These are phyloP conservation scores for Oryzias melastigma DNA, from an alignment of 2,113 vertebrate species.

Conservation along the genomic window DNA sequence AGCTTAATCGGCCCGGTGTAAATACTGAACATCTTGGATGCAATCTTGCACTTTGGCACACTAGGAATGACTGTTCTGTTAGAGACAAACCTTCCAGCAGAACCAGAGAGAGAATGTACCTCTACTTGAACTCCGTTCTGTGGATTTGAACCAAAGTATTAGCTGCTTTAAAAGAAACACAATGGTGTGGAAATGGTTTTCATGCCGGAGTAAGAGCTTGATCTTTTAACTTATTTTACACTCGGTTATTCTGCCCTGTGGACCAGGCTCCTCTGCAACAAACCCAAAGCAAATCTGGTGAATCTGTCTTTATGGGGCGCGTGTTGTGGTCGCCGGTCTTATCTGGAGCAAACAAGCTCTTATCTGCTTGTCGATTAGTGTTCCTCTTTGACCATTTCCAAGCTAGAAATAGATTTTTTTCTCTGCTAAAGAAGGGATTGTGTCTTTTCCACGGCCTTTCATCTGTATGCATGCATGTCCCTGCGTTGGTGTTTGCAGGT, in stretches of 20 bases:
- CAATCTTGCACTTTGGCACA: too few species aligned
- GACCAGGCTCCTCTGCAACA: constrained; percentile 12
- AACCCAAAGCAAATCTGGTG: constrained; percentile 49
- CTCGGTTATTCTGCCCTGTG: neutral
- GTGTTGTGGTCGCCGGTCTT: constrained; percentile 50
- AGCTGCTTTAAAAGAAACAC: too few species aligned
- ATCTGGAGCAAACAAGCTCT: constrained; percentile 61
- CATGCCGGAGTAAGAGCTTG: too few species aligned
- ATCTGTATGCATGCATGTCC: constrained; percentile 25
- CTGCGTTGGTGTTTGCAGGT: neutral
- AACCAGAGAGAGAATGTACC: too few species aligned
- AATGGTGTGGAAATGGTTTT: too few species aligned
- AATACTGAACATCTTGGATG: too few species aligned
- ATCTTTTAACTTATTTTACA: neutral
- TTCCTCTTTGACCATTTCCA: constrained; percentile 47
- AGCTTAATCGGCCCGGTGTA: too few species aligned
- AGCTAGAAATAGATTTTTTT: constrained; percentile 69
- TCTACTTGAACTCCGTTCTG: too few species aligned
- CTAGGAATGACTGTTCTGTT: too few species aligned
- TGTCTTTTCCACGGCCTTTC: constrained; percentile 27
- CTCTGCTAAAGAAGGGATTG: constrained; percentile 46
- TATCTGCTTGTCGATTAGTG: constrained; percentile 58
- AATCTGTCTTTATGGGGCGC: constrained; percentile 57
- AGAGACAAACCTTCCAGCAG: too few species aligned
- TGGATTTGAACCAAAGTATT: too few species aligned